Evolutionary conservation across 2,113 vertebrate species (phyloP).

Genomic region (Ammodytes marinus): DNA sequence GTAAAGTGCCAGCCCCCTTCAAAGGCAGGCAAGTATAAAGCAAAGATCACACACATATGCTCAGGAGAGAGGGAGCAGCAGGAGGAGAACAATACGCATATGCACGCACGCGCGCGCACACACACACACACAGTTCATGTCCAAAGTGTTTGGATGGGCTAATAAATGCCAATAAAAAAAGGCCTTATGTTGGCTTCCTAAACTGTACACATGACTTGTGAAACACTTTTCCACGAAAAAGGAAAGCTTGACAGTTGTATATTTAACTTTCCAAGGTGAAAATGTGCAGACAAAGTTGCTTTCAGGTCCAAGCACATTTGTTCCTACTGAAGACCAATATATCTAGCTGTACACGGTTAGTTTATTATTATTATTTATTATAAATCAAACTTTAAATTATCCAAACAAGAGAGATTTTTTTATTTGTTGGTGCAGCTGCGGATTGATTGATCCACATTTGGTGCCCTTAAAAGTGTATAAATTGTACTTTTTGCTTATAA

Average conservation of each 20-base stretch:
- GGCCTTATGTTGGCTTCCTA: background rate
- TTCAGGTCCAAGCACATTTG: no score
- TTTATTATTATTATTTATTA: no score
- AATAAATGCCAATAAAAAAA: background rate
- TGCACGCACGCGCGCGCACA: background rate
- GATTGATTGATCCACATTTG: no score
- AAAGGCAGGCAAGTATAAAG: background rate
- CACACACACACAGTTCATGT: background rate
- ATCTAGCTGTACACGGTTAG: no score
- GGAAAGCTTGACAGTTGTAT: background rate
- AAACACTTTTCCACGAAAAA: background rate
- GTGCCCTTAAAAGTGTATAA: background rate
- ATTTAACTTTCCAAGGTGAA: background rate
- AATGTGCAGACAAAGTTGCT: no score
- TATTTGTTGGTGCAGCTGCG: no score
- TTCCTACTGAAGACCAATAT: no score
- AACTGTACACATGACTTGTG: background rate
- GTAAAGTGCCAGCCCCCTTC: constrained; percentile 4
- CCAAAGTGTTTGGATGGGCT: background rate
- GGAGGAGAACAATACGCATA: constrained; percentile 5
- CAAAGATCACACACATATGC: background rate
- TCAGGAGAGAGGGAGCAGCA: background rate
- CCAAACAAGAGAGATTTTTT: no score
- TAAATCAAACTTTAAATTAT: no score
- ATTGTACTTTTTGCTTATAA: background rate